Evolutionary conservation across 2,797 vertebrate genomes (phyloP).

Genomic region (Typhlichthys eigenmanni): DNA sequence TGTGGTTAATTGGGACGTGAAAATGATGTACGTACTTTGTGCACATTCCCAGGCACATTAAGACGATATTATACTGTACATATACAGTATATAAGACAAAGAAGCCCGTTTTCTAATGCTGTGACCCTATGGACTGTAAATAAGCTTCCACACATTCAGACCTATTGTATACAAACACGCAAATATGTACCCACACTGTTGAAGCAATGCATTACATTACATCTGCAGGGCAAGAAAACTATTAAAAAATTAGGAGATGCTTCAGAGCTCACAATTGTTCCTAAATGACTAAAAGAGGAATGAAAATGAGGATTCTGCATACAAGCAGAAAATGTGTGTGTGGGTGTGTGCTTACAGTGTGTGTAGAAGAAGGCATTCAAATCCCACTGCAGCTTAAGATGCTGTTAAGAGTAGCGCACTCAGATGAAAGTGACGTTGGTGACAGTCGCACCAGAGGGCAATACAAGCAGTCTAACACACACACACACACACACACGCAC

Average conservation of each 20-base stretch:
- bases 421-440: constrained; percentile 51
- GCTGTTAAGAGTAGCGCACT: constrained; percentile 28
- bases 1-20: constrained; percentile 18
- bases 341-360: constrained; percentile 20
- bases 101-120: too few species aligned
- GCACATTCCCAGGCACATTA: too few species aligned
- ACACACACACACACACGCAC: constrained; percentile 8
- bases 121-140: constrained; percentile 12
- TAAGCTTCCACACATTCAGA: constrained; percentile 10
- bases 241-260: constrained; percentile 51
- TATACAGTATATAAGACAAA: too few species aligned
- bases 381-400: constrained; percentile 18
- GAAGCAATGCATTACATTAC: constrained; percentile 44
- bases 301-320: constrained; percentile 43
- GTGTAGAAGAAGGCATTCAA: constrained; percentile 43
- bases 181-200: constrained; percentile 44
- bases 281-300: constrained; percentile 34
- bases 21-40: background rate
- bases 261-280: constrained; percentile 49
- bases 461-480: constrained; percentile 14
- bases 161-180: constrained; percentile 38
- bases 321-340: background rate
- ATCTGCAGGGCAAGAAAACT: constrained; percentile 53
- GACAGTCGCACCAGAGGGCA: constrained; percentile 35
- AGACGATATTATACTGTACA: too few species aligned